A percentile compares a stretch with the other conserved stretches of the same genome.
Evolutionary conservation across 2,113 vertebrate species (phyloP).

Genomic region (Tor tambroides): DNA sequence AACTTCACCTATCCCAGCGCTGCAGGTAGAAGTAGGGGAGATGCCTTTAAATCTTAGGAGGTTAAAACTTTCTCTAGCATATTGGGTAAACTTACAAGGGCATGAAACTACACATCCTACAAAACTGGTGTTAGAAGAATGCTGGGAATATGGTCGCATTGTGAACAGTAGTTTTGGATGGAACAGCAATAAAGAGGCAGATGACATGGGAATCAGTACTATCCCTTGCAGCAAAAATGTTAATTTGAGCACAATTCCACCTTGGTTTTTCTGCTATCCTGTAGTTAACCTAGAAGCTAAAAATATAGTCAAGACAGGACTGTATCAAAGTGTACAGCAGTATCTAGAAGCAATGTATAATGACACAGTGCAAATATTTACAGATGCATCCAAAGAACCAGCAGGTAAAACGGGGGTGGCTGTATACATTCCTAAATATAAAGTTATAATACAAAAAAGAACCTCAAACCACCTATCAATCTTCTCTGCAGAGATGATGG

Average conservation of each 20-base stretch:
- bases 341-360: too few relatives aligned
- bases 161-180: neutral
- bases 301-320: too few relatives aligned
- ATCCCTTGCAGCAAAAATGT: neutral
- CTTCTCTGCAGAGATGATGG: too few relatives aligned
- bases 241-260: neutral
- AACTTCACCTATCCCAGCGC: too few relatives aligned
- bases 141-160: neutral
- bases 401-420: constrained; percentile 1
- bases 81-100: neutral
- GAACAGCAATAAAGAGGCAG: neutral
- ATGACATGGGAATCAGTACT: neutral
- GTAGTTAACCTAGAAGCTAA: too few relatives aligned
- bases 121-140: neutral
- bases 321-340: too few relatives aligned
- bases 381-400: neutral
- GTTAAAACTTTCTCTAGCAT: neutral
- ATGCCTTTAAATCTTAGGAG: neutral
- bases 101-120: neutral
- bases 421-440: neutral
- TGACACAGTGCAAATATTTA: too few relatives aligned
- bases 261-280: too few relatives aligned
- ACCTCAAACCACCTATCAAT: too few relatives aligned
- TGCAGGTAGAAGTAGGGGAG: too few relatives aligned
- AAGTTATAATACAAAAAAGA: too few relatives aligned